Percentiles rank a stretch among this genome's conserved stretches.
These are phyloP conservation scores for Caenorhabditis afra DNA, from an alignment of 2,888 invertebrate species.

Conservation along the genomic window DNA sequence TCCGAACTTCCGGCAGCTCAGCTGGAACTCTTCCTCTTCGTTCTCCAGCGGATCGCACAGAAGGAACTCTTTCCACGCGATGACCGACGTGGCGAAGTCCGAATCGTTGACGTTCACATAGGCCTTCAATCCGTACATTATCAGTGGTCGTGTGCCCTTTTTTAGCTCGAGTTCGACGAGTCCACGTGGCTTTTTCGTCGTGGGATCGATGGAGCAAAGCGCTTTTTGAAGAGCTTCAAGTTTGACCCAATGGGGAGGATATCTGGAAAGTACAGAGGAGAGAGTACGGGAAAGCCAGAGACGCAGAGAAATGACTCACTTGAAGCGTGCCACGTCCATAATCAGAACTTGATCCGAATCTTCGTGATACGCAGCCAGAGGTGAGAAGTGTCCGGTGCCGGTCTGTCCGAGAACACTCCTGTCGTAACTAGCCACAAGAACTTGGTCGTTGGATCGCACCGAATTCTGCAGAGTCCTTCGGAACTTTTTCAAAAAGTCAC, in stretches of 20 bases:
- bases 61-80: slow-evolving; percentile 67
- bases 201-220: slow-evolving; percentile 79
- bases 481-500: slow-evolving; percentile 60
- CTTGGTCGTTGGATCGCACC: slow-evolving; percentile 70
- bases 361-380: slow-evolving; percentile 81
- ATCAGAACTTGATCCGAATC: slow-evolving; percentile 80
- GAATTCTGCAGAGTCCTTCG: slow-evolving; percentile 61
- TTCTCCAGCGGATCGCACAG: slow-evolving; percentile 60
- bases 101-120: slow-evolving; percentile 67
- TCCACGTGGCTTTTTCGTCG: slow-evolving; percentile 73
- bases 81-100: slow-evolving; percentile 65
- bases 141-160: slow-evolving; percentile 65
- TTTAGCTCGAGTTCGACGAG: slow-evolving; percentile 28
- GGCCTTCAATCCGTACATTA: slow-evolving; percentile 71
- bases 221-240: slow-evolving; percentile 79
- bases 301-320: slow-evolving; percentile 64
- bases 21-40: slow-evolving; percentile 63
- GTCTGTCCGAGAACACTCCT: slow-evolving; percentile 80
- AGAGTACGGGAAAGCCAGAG: no score
- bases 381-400: slow-evolving; percentile 81
- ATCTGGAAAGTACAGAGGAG: slow-evolving; percentile 13
- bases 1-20: slow-evolving; percentile 63
- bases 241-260: slow-evolving; percentile 81
- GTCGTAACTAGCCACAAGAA: slow-evolving; percentile 80
- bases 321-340: slow-evolving; percentile 82